Evolutionary conservation across 2,113 vertebrate genomes (phyloP), one percentile per base, ranked within the genome.

Genomic region (Bostrychus sinensis): DNA sequence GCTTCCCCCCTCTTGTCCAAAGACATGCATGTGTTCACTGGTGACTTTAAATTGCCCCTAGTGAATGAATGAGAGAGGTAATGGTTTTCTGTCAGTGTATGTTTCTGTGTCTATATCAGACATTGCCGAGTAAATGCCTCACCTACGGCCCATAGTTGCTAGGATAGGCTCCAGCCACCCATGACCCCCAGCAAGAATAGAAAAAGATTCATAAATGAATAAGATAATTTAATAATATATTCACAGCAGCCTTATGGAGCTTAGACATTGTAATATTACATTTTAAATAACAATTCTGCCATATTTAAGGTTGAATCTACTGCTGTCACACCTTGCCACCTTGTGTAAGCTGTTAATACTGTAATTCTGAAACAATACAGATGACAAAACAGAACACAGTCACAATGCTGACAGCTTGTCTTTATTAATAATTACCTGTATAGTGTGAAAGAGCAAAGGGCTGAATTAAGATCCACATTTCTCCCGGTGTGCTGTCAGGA

Each of bases 401-500:
- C 39, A 30, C 19, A 20, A 9, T 2, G 20, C 5, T 17, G n/a
- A 43, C 39, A 56, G 10, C 50, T 34, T 58, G 62, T 77, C 46
- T 62, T 59, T 55, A 62, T 64, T 66, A 57, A 69, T 59, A 41
- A 77, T 75, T 46, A 34, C 14, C 9, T 59, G 36, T 54, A 41
- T 14, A 53, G 23, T 46, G 26, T 46, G 39, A 67, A 23, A 34
- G 28, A 23, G 67, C 17, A 66, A 30, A 70, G 59, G 28, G 48
- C 7, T 59, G 55, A 66, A 63, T 77, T 26, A 62, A 67, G 58
- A 75, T 42, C 13, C 43, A 58, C 23, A 38, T 56, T 61, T 46
- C 59, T 58, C 2, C 56, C 81, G 80, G 66, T 42, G 22, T 53
- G 53, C 41, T 71, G 65, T 78, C 70, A 81, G 66, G 13, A 84